phyloP scores from a whole-genome alignment of 1,140 invertebrate species.

The Palaemon carinicauda region DNA sequence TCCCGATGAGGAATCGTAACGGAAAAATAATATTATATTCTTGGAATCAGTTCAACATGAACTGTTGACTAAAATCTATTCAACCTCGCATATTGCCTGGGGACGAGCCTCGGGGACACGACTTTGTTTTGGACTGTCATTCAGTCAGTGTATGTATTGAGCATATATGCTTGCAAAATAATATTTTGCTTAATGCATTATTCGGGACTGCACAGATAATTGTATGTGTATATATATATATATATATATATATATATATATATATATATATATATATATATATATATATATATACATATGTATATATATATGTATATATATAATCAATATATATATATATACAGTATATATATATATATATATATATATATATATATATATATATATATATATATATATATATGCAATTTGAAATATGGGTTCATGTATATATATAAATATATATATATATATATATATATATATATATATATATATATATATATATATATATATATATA shows the following conservation, averaged over 20 bases:
- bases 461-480: neutral
- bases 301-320: neutral
- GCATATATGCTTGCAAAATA: too few species aligned
- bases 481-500: neutral
- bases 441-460: slow-evolving; percentile 1
- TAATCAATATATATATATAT: neutral
- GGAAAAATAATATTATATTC: too few species aligned
- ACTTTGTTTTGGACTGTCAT: too few species aligned
- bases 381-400: neutral
- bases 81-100: too few species aligned
- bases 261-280: neutral
- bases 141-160: too few species aligned
- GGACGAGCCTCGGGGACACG: too few species aligned
- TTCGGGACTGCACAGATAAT: neutral
- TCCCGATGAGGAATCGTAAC: too few species aligned
- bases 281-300: neutral
- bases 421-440: neutral
- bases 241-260: neutral
- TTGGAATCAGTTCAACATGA: too few species aligned
- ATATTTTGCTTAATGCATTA: too few species aligned
- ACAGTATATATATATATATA: neutral
- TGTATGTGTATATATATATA: neutral
- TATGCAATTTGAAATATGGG: too few species aligned
- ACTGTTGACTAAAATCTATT: too few species aligned
- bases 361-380: neutral